Evolutionary conservation across 2,797 vertebrate species (phyloP), one percentile per base, ranked within the genome.

Genomic region (Zenarchopterus dispar): DNA sequence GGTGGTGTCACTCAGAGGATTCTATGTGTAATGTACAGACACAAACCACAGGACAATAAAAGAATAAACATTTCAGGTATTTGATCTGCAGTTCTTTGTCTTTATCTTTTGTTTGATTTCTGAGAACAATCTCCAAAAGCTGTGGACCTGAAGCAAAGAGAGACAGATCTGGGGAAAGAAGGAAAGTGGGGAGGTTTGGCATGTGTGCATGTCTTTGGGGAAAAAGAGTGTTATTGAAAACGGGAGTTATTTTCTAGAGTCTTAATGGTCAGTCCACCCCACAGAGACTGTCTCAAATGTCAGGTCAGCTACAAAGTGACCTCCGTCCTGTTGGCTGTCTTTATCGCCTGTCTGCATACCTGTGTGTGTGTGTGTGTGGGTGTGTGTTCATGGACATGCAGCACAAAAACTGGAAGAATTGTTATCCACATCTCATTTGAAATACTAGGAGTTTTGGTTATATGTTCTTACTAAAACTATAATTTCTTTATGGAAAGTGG

Each of bases 261-360:
- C 73, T 79, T 87, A 86, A 88, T 89, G 87, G 88, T 90, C 88
- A 88, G 77, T 70, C 46, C 23, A 67, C 82, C 85, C 81, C 90
- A 78, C 78, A 85, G 85, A 89, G 85, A 74, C 87, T 82, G 81
- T 84, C 87, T 89, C 85, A 91, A 91, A 92, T 90, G 89, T 91
- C 89, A 90, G 87, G 84, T 84, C 84, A 89, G 81, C 79, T 80
- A 84, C 88, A 84, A 81, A 75, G 66, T 87, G 86, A 92, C 90
- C 91, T 85, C 81, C 65, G 77, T 86, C 52, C 70, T 0, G 22
- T 55, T 70, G 5, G 49, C 64, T 60, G 62, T 73, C 75, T 82
- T 72, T 70, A 75, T 82, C 57, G n/a, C 57, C n/a, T 4, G 3
- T 5, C 24, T 49, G 22, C 22, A 44, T 26, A 63, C 21, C 15